Percentiles rank a stretch among this genome's conserved stretches.
phyloP scores from a whole-genome alignment of 2,888 invertebrate species.

The Agrilus cyanescens region DNA sequence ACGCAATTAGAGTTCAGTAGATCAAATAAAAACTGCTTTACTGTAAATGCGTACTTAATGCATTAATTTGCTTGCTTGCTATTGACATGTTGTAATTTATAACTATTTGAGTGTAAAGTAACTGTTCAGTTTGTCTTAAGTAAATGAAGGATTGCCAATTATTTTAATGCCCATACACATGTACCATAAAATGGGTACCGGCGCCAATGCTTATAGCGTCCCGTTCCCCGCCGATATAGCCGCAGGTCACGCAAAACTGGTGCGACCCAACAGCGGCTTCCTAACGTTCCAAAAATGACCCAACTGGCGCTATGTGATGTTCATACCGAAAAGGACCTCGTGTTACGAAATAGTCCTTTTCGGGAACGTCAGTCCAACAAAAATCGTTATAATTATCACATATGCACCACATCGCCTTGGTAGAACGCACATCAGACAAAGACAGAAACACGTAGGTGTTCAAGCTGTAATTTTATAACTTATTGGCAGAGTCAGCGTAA shows the following conservation, averaged over 20 bases:
- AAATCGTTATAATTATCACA: constrained; percentile 7
- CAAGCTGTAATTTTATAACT: constrained; percentile 28
- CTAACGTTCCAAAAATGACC: constrained; percentile 2
- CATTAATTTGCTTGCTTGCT: too few relatives aligned
- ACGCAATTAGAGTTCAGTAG: too few relatives aligned
- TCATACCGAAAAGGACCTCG: constrained; percentile 5
- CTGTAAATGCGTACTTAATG: too few relatives aligned
- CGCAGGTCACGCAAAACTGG: constrained; percentile 14
- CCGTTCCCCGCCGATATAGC: constrained; percentile 2
- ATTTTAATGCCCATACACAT: too few relatives aligned
- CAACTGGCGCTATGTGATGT: constrained; percentile 6
- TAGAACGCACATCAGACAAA: constrained; percentile 12
- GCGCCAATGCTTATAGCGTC: too few relatives aligned
- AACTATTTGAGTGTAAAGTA: too few relatives aligned
- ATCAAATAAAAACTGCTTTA: too few relatives aligned
- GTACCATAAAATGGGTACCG: too few relatives aligned
- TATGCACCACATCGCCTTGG: constrained; percentile 11
- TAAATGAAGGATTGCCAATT: too few relatives aligned
- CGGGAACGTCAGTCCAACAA: too few relatives aligned
- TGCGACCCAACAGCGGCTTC: constrained; percentile 10
- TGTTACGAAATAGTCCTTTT: constrained; percentile 1
- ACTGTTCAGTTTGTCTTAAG: too few relatives aligned
- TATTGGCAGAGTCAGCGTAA: constrained; percentile 24
- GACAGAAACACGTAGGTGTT: constrained; percentile 17
- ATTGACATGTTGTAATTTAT: too few relatives aligned